These are phyloP conservation scores for Pseudochaenichthys georgianus DNA, from an alignment of 2,797 vertebrate genomes.

Conservation along the genomic window DNA sequence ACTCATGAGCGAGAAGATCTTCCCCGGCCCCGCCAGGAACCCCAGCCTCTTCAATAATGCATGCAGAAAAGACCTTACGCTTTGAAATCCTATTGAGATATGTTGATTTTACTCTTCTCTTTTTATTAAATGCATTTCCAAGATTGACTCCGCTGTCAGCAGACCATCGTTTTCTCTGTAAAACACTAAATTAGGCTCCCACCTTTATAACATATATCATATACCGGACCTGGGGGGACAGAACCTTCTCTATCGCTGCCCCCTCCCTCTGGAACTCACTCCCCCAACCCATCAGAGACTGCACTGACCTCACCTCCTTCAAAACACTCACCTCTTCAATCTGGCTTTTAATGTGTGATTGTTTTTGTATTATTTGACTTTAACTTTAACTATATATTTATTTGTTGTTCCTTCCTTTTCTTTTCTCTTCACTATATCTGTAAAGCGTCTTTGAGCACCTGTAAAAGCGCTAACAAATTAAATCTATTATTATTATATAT, in stretches of 20 bases:
- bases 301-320: too few species aligned
- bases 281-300: too few species aligned
- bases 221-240: background rate
- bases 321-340: too few species aligned
- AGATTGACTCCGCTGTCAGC: conserved; percentile 7
- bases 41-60: conserved; percentile 53
- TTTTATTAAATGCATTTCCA: conserved; percentile 34
- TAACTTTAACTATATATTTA: too few species aligned
- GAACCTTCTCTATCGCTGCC: too few species aligned
- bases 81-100: conserved; percentile 44
- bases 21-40: conserved; percentile 14
- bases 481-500: background rate
- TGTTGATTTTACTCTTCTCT: conserved; percentile 28
- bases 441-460: too few species aligned
- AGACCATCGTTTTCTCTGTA: conserved; percentile 8
- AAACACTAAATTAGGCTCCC: conserved; percentile 28
- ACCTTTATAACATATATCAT: background rate
- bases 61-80: conserved; percentile 29
- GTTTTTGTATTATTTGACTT: too few species aligned
- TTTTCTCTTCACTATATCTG: too few species aligned
- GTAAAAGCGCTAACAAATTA: too few species aligned
- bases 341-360: too few species aligned
- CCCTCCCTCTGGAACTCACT: too few species aligned
- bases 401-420: too few species aligned
- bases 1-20: conserved; percentile 37